phyloP scores from a whole-genome alignment of 2,888 invertebrate species.

The Mechanitis messenoides region DNA sequence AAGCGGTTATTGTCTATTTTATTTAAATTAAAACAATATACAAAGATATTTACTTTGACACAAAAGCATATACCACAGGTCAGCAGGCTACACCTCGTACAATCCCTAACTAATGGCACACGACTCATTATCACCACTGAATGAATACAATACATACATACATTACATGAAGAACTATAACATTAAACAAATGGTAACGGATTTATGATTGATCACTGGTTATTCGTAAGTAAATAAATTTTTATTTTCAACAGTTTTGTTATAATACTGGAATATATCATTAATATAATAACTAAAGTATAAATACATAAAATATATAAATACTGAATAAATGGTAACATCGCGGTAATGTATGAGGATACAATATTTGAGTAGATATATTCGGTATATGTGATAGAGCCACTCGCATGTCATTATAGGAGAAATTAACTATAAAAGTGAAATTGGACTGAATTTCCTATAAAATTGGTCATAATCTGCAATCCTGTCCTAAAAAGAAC shows the following conservation, averaged over 20 bases:
- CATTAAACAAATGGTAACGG: slow-evolving; percentile 6
- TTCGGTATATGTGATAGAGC: slow-evolving; percentile 10
- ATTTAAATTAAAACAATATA: slow-evolving; percentile 12
- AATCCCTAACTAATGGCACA: slow-evolving; percentile 47
- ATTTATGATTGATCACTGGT: slow-evolving; percentile 4
- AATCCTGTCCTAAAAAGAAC: slow-evolving; percentile 41
- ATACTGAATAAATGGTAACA: slow-evolving; percentile 39
- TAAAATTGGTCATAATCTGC: slow-evolving; percentile 42
- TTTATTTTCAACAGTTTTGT: slow-evolving; percentile 10
- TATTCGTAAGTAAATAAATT: slow-evolving; percentile 28
- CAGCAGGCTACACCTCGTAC: slow-evolving; percentile 37
- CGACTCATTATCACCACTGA: slow-evolving; percentile 34
- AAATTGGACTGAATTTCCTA: slow-evolving; percentile 36
- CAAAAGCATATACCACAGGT: slow-evolving; percentile 18
- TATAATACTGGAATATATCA: slow-evolving; percentile 52
- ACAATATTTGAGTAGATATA: slow-evolving; percentile 1
- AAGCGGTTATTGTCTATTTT: slow-evolving; percentile 48
- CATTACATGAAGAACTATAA: neutral
- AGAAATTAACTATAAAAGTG: slow-evolving; percentile 37
- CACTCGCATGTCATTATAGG: slow-evolving; percentile 15
- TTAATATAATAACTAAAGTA: slow-evolving; percentile 34
- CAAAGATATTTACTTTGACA: slow-evolving; percentile 13
- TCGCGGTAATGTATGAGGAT: slow-evolving; percentile 27
- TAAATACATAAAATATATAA: slow-evolving; percentile 29
- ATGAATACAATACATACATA: slow-evolving; percentile 6